Evolutionary conservation across 2,797 vertebrate species (phyloP).

Genomic region (Aphelocoma californica): DNA sequence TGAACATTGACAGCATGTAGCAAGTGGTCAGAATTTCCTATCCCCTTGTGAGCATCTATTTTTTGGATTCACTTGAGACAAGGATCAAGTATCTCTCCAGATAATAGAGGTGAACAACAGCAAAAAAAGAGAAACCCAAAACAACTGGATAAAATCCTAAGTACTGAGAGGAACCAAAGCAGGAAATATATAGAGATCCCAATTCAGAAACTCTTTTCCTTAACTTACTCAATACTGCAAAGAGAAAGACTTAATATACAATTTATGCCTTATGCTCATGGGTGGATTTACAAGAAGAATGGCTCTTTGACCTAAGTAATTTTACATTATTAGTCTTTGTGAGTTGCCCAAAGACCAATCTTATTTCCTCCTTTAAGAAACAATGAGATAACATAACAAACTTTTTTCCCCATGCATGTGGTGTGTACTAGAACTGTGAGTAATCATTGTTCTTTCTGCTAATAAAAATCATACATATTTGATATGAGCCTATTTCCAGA

Average conservation of each 20-base stretch:
- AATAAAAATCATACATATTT: not conserved
- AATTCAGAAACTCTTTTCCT: not conserved
- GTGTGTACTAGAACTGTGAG: not conserved
- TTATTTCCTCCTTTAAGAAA: not conserved
- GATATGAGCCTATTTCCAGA: not conserved
- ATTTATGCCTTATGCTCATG: not conserved
- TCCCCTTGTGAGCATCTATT: not conserved
- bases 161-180: not conserved
- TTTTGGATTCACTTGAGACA: fast-evolving
- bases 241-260: not conserved
- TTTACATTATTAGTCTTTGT: not conserved
- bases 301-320: not conserved
- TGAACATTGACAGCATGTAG: not conserved
- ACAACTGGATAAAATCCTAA: not conserved
- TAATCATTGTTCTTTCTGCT: not conserved
- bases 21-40: not conserved
- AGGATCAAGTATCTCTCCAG: not conserved
- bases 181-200: not conserved
- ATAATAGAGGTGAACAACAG: not conserved
- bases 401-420: too few relatives aligned
- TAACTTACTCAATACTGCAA: not conserved
- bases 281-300: not conserved
- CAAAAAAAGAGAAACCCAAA: not conserved
- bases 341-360: not conserved
- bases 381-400: not conserved